A percentile compares a stretch with the other conserved stretches of the same genome.
phyloP scores from a whole-genome alignment of 2,797 vertebrate genomes.

The Micromesistius poutassou region DNA sequence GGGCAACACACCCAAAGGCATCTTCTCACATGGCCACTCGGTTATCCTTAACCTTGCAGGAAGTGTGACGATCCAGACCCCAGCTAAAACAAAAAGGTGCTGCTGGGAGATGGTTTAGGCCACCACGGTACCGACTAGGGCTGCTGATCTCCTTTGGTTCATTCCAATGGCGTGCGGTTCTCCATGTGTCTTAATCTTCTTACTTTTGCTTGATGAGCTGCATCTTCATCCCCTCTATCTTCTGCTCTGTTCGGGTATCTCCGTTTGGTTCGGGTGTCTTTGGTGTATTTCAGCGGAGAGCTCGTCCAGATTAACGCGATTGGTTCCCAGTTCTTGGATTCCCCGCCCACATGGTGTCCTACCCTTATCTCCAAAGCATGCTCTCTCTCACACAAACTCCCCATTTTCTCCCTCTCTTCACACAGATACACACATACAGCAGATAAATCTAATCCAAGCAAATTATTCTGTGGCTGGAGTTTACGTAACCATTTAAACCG shows the following conservation, averaged over 20 bases:
- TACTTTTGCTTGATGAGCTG: background rate
- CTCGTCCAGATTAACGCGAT: constrained; percentile 4
- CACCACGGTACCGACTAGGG: background rate
- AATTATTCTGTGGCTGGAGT: constrained; percentile 69
- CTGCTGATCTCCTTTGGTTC: background rate
- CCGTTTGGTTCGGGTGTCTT: background rate
- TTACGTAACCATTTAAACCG: constrained; percentile 78
- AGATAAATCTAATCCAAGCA: constrained; percentile 71
- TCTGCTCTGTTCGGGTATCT: constrained; percentile 16
- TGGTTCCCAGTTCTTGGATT: constrained; percentile 20
- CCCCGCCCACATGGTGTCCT: constrained; percentile 42
- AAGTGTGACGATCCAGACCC: background rate
- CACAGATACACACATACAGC: background rate
- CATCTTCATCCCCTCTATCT: constrained; percentile 16
- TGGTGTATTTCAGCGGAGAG: background rate
- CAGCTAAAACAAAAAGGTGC: background rate
- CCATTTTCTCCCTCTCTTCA: constrained; percentile 2
- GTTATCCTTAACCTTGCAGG: background rate
- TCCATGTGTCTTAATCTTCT: background rate
- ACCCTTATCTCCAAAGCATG: constrained; percentile 23
- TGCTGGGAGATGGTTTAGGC: background rate
- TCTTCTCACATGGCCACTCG: background rate
- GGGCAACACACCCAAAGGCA: background rate
- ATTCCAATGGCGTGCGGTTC: background rate
- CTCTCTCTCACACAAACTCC: constrained; percentile 9